Evolutionary conservation across 2,797 vertebrate genomes (phyloP).

Genomic region (Eutrigla gurnardus): DNA sequence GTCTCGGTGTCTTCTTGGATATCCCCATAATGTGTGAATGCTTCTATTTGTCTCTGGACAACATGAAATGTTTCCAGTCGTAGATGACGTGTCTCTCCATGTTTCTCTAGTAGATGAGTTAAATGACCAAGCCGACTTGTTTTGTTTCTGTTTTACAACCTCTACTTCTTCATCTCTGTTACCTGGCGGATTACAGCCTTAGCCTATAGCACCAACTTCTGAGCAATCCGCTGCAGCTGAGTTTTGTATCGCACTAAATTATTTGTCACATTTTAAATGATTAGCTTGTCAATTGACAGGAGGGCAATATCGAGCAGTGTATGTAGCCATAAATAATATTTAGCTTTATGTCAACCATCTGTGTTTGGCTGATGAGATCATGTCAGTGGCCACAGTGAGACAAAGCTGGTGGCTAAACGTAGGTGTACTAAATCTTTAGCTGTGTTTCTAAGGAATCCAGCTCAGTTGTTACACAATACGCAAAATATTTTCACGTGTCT

Average conservation of each 20-base stretch:
- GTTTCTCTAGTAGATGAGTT: neutral
- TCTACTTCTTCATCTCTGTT: neutral
- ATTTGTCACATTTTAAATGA: too few species aligned
- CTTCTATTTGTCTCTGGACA: too few species aligned
- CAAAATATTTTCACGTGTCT: too few species aligned
- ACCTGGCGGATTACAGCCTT: too few species aligned
- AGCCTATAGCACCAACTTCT: too few species aligned
- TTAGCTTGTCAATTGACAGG: too few species aligned
- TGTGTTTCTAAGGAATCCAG: neutral
- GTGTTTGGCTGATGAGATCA: conserved; percentile 33
- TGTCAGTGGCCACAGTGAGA: conserved; percentile 12
- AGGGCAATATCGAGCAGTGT: conserved; percentile 27
- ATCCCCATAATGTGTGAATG: too few species aligned
- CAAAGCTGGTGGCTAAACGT: neutral
- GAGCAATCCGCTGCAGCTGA: too few species aligned
- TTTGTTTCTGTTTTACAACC: neutral
- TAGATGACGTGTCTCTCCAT: too few species aligned
- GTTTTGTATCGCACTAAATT: too few species aligned
- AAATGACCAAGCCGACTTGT: neutral
- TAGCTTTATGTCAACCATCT: conserved; percentile 36
- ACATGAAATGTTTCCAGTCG: too few species aligned
- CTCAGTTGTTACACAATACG: neutral
- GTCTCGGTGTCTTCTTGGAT: too few species aligned
- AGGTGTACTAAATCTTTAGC: neutral
- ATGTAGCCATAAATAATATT: conserved; percentile 32